Evolutionary conservation across 2,113 vertebrate genomes (phyloP).

Genomic region (Corynorhinus townsendii): DNA sequence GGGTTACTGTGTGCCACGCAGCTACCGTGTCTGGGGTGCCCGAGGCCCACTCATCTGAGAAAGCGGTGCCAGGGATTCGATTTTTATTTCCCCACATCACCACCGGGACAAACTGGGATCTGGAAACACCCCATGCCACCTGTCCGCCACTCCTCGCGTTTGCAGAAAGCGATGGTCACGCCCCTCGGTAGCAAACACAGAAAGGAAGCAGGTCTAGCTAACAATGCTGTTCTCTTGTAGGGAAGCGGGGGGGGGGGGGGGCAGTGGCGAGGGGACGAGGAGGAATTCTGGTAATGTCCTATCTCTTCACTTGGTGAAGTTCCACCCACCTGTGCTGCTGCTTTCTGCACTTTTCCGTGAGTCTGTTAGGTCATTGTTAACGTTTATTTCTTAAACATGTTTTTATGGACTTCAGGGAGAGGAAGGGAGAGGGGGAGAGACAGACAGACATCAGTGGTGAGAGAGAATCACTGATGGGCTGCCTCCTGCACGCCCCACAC

Average conservation of each 20-base stretch:
- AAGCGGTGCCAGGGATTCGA: too few species aligned
- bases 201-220: background rate
- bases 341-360: background rate
- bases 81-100: background rate
- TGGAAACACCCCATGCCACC: background rate
- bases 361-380: background rate
- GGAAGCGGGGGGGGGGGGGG: background rate
- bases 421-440: too few species aligned
- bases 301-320: background rate
- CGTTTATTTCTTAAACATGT: background rate
- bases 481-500: too few species aligned
- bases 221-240: background rate
- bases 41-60: background rate
- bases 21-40: background rate
- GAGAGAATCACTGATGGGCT: too few species aligned
- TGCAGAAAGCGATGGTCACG: background rate
- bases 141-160: background rate
- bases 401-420: too few species aligned
- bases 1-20: background rate
- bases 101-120: background rate
- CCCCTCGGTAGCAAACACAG: background rate
- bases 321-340: background rate
- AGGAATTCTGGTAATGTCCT: background rate
- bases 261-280: accelerated
- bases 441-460: too few species aligned